Conservation (phyloP, 2,888 invertebrate genomes). For the Thecocarcelia acutangulata region DNA sequence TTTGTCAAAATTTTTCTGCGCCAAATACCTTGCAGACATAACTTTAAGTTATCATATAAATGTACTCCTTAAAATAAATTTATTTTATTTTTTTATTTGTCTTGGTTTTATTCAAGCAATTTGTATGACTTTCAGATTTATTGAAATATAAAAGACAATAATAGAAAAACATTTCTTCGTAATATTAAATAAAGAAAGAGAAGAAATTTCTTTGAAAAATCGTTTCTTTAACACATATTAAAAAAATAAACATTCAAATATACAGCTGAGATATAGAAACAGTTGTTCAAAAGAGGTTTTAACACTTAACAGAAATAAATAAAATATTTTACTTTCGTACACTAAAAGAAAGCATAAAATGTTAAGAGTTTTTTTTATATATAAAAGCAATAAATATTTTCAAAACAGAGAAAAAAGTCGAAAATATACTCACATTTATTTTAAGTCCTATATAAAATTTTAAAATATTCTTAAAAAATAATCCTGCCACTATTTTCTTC, state of each 20-base stretch:
- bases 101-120: neutral
- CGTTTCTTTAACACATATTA: neutral
- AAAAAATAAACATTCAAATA: neutral
- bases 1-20: too few species aligned
- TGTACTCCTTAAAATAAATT: constrained; percentile 40
- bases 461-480: too few species aligned
- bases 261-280: neutral
- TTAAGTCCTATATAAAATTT: too few species aligned
- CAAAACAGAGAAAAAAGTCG: too few species aligned
- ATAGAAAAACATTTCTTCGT: neutral
- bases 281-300: neutral
- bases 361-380: too few species aligned
- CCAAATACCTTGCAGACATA: too few species aligned
- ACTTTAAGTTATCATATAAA: constrained; percentile 6
- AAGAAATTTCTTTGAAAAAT: constrained; percentile 9
- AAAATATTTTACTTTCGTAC: constrained; percentile 1
- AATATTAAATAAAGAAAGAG: neutral
- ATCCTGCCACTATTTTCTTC: too few species aligned
- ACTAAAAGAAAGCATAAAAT: too few species aligned
- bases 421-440: too few species aligned
- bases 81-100: constrained; percentile 5
- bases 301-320: neutral
- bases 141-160: neutral
- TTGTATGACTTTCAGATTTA: constrained; percentile 2
- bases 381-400: too few species aligned